These are phyloP conservation scores for Pseudopleuronectes americanus DNA, from an alignment of 2,797 vertebrate genomes.

Conservation along the genomic window DNA sequence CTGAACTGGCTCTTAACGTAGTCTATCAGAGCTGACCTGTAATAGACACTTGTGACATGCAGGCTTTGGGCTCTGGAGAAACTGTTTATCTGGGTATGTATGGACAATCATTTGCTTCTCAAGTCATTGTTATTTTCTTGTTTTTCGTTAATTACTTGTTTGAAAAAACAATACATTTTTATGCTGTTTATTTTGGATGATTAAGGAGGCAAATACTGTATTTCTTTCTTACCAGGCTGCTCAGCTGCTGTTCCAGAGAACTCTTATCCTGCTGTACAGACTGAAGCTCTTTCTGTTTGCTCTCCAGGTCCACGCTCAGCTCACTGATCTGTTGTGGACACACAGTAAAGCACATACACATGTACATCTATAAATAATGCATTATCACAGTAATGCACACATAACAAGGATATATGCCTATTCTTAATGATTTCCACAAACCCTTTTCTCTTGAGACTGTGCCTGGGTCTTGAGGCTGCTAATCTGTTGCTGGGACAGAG, in stretches of 20 bases:
- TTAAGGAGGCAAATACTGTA: not conserved
- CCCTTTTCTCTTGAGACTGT: conserved; percentile 84
- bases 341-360: conserved; percentile 69
- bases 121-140: too few species aligned
- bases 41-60: not conserved
- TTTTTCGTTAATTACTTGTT: too few species aligned
- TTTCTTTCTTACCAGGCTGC: conserved; percentile 73
- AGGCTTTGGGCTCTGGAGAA: not conserved
- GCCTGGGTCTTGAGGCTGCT: conserved; percentile 87
- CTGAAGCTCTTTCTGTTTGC: conserved; percentile 86
- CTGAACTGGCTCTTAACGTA: too few species aligned
- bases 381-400: conserved; percentile 25
- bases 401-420: conserved; percentile 41
- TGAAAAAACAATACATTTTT: too few species aligned
- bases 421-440: conserved; percentile 57
- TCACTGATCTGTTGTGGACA: conserved; percentile 81
- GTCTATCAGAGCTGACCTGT: too few species aligned
- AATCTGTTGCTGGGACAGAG: conserved; percentile 89
- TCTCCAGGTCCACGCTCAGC: conserved; percentile 88
- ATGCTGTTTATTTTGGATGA: not conserved
- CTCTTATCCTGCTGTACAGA: conserved; percentile 80
- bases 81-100: not conserved
- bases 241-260: conserved; percentile 80
- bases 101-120: not conserved
- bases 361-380: conserved; percentile 62